Base-by-base conservation (phyloP, 2,797 vertebrate species). In the Tapirus indicus region DNA sequence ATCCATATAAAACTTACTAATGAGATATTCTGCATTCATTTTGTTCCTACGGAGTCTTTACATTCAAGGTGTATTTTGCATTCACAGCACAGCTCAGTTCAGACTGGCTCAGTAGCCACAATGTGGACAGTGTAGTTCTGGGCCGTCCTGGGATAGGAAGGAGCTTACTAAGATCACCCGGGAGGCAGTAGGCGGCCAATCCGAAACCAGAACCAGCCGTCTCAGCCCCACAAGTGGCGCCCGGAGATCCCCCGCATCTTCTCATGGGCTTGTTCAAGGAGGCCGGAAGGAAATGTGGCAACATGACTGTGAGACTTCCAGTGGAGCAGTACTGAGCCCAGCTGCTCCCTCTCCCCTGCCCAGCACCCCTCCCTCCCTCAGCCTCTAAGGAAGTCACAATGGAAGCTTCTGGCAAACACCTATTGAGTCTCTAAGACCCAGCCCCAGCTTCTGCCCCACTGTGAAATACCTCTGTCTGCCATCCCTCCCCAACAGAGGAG, bases 21-120 rank as follows among this genome's bases (percentile, higher is more conserved):
- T 2, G 58, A 52, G n/a, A 41, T 54, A 68, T 4, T 41, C 7
- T 68, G 74, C 27, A 1, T 54, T 38, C 1, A 17, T 21, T 23
- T 32, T 25, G 54, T 0, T 9, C 60, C 8, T 0, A 8, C 25
- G 1, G 21, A 87, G 16, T 66, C 35, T n/a, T 75, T 18, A n/a
- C 23, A 49, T 38, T 35, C 12, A 38, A 23, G 18, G 23, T 35
- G 11, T 29, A 9, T 12, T 35, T 49, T 29, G 52, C 32, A 32
- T 6, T 32, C 44, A 44, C 3, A 41, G 38, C 2, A 41, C 27
- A 25, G 44, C 68, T 41, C 18, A 5, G 47, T 12, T 85, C 69
- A n/a, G 29, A 75, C 27, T 0, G 4, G 71, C 44, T 72, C 1
- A 0, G 56, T 0, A 14, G 41, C 32, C 18, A 23, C n/a, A 10